Evolutionary conservation across 2,113 vertebrate genomes (phyloP).

Genomic region (Oceanodroma tethys): DNA sequence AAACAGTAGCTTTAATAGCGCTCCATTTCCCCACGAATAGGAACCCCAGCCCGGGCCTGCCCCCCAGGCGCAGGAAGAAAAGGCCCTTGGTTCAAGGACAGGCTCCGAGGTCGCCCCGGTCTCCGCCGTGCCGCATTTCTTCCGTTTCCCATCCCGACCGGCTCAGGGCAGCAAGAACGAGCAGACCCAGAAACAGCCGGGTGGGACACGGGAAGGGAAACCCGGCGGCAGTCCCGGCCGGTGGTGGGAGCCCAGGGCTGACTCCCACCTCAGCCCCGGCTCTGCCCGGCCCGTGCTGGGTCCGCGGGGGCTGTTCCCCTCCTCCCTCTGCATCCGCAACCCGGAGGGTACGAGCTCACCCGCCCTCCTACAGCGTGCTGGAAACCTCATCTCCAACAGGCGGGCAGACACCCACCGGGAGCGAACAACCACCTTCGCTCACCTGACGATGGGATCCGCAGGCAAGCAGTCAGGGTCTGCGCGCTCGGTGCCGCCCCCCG

Average conservation of each 20-base stretch:
- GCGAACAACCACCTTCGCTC: not conserved
- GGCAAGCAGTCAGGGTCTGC: rapidly evolving
- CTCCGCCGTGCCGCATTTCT: not conserved
- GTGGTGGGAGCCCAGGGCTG: not conserved
- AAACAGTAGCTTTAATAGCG: not conserved
- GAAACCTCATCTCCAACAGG: not conserved
- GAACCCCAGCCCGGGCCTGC: not conserved
- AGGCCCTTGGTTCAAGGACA: not conserved
- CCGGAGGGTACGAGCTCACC: not conserved
- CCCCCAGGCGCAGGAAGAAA: not conserved
- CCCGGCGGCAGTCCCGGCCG: rapidly evolving
- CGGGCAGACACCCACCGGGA: rapidly evolving
- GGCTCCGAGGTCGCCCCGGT: not conserved
- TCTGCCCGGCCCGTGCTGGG: no score
- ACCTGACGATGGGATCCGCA: not conserved
- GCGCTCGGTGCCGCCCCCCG: rapidly evolving
- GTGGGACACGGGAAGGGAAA: not conserved
- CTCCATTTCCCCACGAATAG: not conserved
- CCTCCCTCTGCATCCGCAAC: rapidly evolving
- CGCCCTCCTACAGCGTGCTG: rapidly evolving
- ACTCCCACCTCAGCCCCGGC: not conserved
- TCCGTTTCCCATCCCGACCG: not conserved
- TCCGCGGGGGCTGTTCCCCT: rapidly evolving
- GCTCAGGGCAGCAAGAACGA: rapidly evolving
- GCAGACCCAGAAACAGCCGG: not conserved